Conservation (phyloP, 2,113 vertebrate genomes). For the Myrmophylax atrothorax region DNA sequence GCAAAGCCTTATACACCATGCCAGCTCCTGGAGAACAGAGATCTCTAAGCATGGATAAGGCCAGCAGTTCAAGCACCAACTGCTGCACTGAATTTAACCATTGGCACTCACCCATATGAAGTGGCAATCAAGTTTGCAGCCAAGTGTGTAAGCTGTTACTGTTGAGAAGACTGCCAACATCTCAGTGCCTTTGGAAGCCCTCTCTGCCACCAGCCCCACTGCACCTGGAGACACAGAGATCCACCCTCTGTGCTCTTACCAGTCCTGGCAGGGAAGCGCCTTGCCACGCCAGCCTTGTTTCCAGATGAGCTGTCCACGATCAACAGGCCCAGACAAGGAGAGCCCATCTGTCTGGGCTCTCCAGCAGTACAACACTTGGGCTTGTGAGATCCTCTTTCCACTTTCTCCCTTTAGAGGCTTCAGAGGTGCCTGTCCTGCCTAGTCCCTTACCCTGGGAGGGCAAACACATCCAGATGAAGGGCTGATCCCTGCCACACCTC, state of each 20-base stretch:
- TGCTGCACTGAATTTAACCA: neutral
- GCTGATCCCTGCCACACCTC: neutral
- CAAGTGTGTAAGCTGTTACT: neutral
- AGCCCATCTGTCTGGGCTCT: constrained; percentile 4
- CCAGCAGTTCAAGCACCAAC: neutral
- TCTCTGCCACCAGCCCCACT: neutral
- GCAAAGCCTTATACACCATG: neutral
- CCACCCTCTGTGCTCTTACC: constrained; percentile 1
- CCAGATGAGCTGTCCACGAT: neutral
- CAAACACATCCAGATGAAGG: neutral
- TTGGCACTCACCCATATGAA: neutral
- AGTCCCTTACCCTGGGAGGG: neutral
- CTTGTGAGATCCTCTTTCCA: neutral
- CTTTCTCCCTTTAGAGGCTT: neutral
- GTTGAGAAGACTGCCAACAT: constrained; percentile 9
- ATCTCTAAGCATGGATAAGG: neutral
- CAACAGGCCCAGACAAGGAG: neutral
- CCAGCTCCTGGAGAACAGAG: neutral
- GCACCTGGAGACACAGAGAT: neutral
- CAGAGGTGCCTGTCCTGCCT: neutral
- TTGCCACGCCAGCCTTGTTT: constrained; percentile 19
- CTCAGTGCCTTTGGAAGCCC: neutral
- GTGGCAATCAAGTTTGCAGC: neutral
- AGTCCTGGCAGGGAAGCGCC: neutral
- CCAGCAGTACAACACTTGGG: neutral